These are phyloP conservation scores for Kryptolebias marmoratus DNA, from an alignment of 2,113 vertebrate genomes.

Conservation along the genomic window DNA sequence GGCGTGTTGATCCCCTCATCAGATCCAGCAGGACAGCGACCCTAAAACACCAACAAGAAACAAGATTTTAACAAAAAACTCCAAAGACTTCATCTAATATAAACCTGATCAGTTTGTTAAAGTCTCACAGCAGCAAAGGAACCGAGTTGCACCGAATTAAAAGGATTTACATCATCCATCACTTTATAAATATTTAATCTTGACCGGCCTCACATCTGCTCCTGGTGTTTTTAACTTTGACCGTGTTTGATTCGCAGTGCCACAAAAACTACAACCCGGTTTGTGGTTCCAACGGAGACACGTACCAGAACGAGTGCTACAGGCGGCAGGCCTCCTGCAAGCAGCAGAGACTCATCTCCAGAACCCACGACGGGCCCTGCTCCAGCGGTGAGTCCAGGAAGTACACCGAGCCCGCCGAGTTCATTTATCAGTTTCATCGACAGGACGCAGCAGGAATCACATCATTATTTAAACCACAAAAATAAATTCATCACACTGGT, in stretches of 20 bases:
- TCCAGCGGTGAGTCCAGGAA: conserved; percentile 84
- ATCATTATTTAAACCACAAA: too few species aligned
- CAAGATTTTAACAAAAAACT: too few species aligned
- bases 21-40: too few species aligned
- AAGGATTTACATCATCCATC: not conserved
- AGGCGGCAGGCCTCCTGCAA: conserved; percentile 93
- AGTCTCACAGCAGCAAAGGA: too few species aligned
- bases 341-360: conserved; percentile 90
- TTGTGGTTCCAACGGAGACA: conserved; percentile 96
- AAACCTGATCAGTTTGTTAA: too few species aligned
- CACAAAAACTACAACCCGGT: conserved; percentile 94
- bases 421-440: too few species aligned
- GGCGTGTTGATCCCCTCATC: too few species aligned
- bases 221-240: not conserved
- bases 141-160: not conserved
- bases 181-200: not conserved
- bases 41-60: too few species aligned
- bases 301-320: conserved; percentile 97
- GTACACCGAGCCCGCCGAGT: not conserved
- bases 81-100: too few species aligned
- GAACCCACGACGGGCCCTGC: conserved; percentile 89
- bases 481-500: too few species aligned
- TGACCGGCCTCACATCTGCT: too few species aligned
- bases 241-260: conserved; percentile 82
- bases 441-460: too few species aligned